Evolutionary conservation across 2,797 vertebrate species (phyloP).

Genomic region (Xiphophorus birchmanni): DNA sequence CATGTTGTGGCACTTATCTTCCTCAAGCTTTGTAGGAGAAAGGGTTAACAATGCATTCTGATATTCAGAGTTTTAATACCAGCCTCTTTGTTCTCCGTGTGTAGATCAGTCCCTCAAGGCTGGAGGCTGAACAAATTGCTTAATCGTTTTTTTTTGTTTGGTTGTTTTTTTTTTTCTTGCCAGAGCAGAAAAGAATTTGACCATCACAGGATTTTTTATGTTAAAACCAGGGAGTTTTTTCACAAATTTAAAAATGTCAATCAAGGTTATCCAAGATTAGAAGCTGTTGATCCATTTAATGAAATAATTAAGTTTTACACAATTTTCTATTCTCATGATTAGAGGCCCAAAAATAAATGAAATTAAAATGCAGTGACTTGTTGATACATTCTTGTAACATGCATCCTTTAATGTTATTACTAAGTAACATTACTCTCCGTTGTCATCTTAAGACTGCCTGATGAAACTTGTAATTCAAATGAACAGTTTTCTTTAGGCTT

Average conservation of each 20-base stretch:
- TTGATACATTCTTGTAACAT: too few species aligned
- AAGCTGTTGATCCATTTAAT: background rate
- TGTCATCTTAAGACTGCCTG: background rate
- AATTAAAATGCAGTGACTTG: background rate
- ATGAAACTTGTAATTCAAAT: background rate
- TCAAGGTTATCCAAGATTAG: background rate
- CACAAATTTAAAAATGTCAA: background rate
- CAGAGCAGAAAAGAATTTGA: background rate
- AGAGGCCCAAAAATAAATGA: background rate
- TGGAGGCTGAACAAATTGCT: too few species aligned
- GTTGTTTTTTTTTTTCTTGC: too few species aligned
- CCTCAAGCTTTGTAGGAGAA: too few species aligned
- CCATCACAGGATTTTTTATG: background rate
- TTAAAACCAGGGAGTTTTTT: background rate
- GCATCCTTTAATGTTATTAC: too few species aligned
- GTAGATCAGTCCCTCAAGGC: too few species aligned
- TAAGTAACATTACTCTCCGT: too few species aligned
- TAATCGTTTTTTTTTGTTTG: too few species aligned
- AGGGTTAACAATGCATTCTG: too few species aligned
- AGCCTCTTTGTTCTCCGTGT: too few species aligned
- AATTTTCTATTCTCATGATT: background rate
- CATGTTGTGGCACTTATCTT: too few species aligned
- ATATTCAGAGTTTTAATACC: too few species aligned
- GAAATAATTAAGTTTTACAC: background rate
- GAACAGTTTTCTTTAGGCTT: background rate